phyloP scores from a whole-genome alignment of 1,140 invertebrate species.

The Notospermus geniculatus region DNA sequence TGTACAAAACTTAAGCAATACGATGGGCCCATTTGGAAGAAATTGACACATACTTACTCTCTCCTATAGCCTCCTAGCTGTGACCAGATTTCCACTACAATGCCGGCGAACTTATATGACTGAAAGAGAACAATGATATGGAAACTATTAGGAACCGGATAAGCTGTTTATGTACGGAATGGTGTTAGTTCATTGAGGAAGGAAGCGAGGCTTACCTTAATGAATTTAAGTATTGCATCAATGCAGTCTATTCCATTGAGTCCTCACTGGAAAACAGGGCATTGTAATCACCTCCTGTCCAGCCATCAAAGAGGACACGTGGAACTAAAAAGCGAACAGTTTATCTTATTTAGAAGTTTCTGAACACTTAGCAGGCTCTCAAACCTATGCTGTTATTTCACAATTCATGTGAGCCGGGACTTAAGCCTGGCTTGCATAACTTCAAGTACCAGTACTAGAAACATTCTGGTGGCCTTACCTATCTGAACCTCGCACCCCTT shows the following conservation, averaged over 20 bases:
- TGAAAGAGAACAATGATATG: conserved; percentile 45
- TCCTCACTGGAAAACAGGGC: conserved; percentile 63
- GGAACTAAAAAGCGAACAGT: conserved; percentile 64
- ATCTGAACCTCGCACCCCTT: no score
- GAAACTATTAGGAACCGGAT: no score
- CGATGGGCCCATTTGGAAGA: no score
- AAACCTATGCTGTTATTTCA: no score
- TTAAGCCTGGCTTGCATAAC: no score
- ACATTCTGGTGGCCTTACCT: no score
- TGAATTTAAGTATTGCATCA: conserved; percentile 34
- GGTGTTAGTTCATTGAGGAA: neutral
- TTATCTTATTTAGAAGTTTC: no score
- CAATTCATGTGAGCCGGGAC: no score
- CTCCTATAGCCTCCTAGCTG: conserved; percentile 70
- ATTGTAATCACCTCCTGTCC: conserved; percentile 68
- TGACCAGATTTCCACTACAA: conserved; percentile 85
- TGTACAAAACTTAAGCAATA: no score
- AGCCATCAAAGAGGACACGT: conserved; percentile 81
- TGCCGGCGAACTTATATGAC: conserved; percentile 74
- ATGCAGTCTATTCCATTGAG: conserved; percentile 55
- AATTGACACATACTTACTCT: conserved; percentile 55
- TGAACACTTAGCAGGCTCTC: no score
- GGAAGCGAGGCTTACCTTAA: conserved; percentile 31
- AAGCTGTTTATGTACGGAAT: neutral
- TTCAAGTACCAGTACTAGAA: no score